phyloP scores from a whole-genome alignment of 2,888 invertebrate genomes.

The Parapristionchus giblindavisi region DNA sequence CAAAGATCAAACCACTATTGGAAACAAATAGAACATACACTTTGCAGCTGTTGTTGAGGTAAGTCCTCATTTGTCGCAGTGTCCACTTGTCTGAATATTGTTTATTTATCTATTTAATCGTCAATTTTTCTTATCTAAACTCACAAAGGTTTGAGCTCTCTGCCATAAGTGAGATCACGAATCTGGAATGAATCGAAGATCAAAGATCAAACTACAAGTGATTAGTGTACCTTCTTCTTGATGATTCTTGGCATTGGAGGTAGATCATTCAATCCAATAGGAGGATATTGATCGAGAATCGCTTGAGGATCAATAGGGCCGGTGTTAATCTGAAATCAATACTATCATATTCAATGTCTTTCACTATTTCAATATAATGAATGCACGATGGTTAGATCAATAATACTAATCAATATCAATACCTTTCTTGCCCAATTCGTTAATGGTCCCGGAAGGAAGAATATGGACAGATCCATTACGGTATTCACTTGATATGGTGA shows the following conservation, averaged over 20 bases:
- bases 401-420: not conserved
- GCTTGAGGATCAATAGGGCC: not conserved
- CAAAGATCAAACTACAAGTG: not conserved
- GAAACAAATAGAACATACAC: not conserved
- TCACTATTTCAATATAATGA: not conserved
- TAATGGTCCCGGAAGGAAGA: slow-evolving; percentile 30
- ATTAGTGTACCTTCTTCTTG: not conserved
- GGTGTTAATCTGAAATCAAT: slow-evolving; percentile 16
- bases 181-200: slow-evolving; percentile 1
- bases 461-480: slow-evolving; percentile 16
- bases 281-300: slow-evolving; percentile 13
- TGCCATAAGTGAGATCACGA: slow-evolving; percentile 17
- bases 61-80: too few species aligned
- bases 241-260: slow-evolving; percentile 26
- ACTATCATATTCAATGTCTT: not conserved
- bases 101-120: too few species aligned
- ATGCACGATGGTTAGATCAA: not conserved
- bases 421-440: slow-evolving; percentile 34
- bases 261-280: slow-evolving; percentile 19
- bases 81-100: too few species aligned
- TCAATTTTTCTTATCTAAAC: not conserved
- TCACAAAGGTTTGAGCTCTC: slow-evolving; percentile 5
- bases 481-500: slow-evolving; percentile 30
- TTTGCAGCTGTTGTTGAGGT: not conserved
- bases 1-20: not conserved